Base-by-base conservation (phyloP, 92 coral and sea anemone genomes). In the Porites lobata region DNA sequence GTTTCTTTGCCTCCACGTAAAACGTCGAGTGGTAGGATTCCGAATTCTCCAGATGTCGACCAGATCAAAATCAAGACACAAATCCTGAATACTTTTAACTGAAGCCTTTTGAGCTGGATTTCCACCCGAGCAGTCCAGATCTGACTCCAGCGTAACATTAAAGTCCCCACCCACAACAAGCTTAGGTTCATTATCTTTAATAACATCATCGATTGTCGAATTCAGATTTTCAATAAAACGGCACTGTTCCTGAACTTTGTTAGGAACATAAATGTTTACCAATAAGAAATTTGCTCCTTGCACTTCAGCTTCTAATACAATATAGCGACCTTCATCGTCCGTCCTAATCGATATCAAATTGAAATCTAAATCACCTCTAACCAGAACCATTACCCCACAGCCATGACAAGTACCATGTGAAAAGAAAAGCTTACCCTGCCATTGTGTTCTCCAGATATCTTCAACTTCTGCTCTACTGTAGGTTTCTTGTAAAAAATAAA, bases 181-280 rank as follows among this genome's bases (percentile, higher is more conserved):
- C 47, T 38, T 38, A 38, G 47, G 47, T 38, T 38, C 47, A 38
- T 38, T 38, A 38, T 38, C 6, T 38, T 38, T 38, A 38, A 38
- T 4, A 38, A 38, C 47, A 29, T 56, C 65, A 19, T 90, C 81
- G 15, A 86, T 64, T 29, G 20, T 50, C 6, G 67, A 51, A 38
- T 26, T 71, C 58, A 86, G n/a, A 4, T 81, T 80, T 53, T 57
- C 63, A 43, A 79, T 80, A 64, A 85, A 80, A 26, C 17, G 6
- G 19, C 85, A 52, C 81, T 86, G 80, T 63, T 81, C 87, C 18
- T 69, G 66, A 43, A 19, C 72, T 29, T 79, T 82, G 22, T 75
- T 80, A 18, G 90, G 93, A 15, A 90, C 93, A 32, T 90, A 86
- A 19, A 86, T 10, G n/a, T 86, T 90, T 29, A 81, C 87, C 9